phyloP scores from a whole-genome alignment of 2,888 invertebrate species.

The Heliconius cydno region DNA sequence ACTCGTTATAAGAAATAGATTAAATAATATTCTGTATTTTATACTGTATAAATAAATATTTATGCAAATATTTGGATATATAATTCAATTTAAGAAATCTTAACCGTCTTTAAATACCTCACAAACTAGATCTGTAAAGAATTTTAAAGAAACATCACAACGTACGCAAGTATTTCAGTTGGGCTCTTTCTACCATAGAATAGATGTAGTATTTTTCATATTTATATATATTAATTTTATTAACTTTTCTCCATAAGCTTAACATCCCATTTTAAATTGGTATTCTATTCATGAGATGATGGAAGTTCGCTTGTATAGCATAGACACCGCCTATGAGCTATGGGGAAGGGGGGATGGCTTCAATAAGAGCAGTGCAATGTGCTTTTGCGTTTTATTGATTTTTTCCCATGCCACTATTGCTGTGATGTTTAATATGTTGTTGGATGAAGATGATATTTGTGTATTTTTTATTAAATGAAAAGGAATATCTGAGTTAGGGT shows the following conservation, averaged over 20 bases:
- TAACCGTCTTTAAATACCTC: neutral
- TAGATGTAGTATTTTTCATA: too few species aligned
- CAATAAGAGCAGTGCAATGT: constrained; percentile 29
- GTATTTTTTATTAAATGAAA: too few species aligned
- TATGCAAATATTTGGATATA: neutral
- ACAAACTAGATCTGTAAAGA: too few species aligned
- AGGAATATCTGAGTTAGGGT: too few species aligned
- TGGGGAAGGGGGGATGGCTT: constrained; percentile 26
- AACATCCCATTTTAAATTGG: neutral
- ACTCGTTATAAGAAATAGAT: constrained; percentile 1
- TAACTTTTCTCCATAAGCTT: neutral
- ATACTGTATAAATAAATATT: neutral
- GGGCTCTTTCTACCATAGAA: too few species aligned
- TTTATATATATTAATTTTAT: neutral
- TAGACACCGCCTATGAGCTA: constrained; percentile 15
- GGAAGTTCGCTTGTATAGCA: constrained; percentile 4
- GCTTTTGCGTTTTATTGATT: constrained; percentile 33
- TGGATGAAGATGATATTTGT: neutral
- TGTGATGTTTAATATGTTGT: neutral
- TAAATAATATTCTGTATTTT: neutral
- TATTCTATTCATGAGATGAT: constrained; percentile 15
- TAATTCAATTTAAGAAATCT: neutral
- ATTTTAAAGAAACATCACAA: too few species aligned
- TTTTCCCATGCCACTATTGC: constrained; percentile 11
- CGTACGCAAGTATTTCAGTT: too few species aligned